phyloP scores from a whole-genome alignment of 1,140 invertebrate genomes.

The Atta colombica region DNA sequence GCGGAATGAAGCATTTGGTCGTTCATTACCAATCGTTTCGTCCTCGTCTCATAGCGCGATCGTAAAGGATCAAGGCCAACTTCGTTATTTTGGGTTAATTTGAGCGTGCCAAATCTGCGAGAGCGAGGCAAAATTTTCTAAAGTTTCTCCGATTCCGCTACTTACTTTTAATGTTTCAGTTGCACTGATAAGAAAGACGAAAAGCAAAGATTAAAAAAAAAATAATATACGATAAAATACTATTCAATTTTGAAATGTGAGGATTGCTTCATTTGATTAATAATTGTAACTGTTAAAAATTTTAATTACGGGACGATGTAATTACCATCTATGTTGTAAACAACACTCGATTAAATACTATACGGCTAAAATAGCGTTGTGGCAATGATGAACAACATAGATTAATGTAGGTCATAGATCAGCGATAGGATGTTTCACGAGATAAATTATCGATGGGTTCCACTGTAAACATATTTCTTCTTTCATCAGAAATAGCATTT shows the following conservation, averaged over 20 bases:
- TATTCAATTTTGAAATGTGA: not conserved
- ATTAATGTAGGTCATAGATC: slow-evolving; percentile 51
- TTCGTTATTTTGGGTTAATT: slow-evolving; percentile 11
- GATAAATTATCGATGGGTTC: slow-evolving; percentile 55
- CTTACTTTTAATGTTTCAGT: not conserved
- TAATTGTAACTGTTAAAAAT: not conserved
- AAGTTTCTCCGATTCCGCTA: not conserved
- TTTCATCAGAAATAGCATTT: slow-evolving; percentile 15
- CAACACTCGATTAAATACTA: not conserved
- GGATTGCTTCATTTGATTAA: not conserved
- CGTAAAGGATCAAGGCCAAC: slow-evolving; percentile 21
- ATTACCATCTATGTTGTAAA: not conserved
- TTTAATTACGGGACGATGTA: not conserved
- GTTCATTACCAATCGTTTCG: slow-evolving; percentile 50
- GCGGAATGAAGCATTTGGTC: not conserved
- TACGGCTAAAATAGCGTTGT: not conserved
- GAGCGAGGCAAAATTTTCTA: not conserved
- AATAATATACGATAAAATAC: not conserved
- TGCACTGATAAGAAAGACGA: not conserved
- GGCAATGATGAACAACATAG: slow-evolving; percentile 15
- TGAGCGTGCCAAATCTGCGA: not conserved
- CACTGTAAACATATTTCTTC: slow-evolving; percentile 38
- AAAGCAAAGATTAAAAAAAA: not conserved
- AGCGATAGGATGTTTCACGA: not conserved
- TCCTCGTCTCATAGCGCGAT: not conserved